Percentiles rank a stretch among this genome's conserved stretches.
Conservation (phyloP, 2,113 vertebrate species). For the Myotis yumanensis region DNA sequence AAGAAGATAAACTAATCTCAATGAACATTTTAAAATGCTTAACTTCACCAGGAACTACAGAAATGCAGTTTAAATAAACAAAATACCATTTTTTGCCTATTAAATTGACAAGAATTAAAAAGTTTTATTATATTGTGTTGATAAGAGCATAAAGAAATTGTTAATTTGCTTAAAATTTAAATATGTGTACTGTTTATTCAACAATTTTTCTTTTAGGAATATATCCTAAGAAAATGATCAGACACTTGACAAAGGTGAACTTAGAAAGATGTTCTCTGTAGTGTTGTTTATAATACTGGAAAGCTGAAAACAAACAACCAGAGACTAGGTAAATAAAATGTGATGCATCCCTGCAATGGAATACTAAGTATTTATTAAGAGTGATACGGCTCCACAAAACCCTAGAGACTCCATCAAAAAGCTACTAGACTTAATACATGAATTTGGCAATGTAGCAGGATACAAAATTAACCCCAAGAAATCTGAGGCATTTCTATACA, state of each 20-base stretch:
- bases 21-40: not conserved
- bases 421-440: too few relatives aligned
- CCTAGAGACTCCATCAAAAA: too few relatives aligned
- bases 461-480: too few relatives aligned
- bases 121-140: not conserved
- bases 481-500: too few relatives aligned
- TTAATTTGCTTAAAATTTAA: slow-evolving; percentile 14
- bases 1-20: slow-evolving; percentile 8
- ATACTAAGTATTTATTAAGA: slow-evolving; percentile 28
- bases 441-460: too few relatives aligned
- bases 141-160: slow-evolving; percentile 27
- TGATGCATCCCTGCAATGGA: not conserved
- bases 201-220: slow-evolving; percentile 28
- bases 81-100: slow-evolving; percentile 36
- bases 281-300: slow-evolving; percentile 46
- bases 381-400: not conserved
- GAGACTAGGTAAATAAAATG: slow-evolving; percentile 44
- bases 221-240: slow-evolving; percentile 38
- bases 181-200: slow-evolving; percentile 32
- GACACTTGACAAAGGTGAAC: slow-evolving; percentile 23
- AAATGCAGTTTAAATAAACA: slow-evolving; percentile 53
- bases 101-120: not conserved
- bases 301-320: not conserved
- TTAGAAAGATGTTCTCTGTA: slow-evolving; percentile 54
- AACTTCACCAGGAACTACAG: slow-evolving; percentile 6